Evolutionary conservation across 2,113 vertebrate genomes (phyloP).

Genomic region (Craseonycteris thonglongyai): DNA sequence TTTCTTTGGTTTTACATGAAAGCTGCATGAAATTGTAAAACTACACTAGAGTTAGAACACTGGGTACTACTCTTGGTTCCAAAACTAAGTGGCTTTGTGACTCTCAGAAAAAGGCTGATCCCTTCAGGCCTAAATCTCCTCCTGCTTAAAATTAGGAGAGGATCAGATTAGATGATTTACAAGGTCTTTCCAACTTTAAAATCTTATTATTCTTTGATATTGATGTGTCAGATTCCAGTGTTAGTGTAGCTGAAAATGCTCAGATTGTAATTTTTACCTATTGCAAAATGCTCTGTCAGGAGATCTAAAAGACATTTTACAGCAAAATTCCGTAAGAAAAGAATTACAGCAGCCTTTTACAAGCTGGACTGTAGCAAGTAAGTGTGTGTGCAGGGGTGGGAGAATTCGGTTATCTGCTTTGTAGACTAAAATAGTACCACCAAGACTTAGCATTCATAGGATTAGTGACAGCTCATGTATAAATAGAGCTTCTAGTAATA

Average conservation of each 20-base stretch:
- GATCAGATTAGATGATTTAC: background rate
- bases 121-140: background rate
- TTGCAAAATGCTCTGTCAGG: background rate
- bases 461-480: background rate
- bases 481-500: background rate
- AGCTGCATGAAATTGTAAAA: background rate
- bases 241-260: background rate
- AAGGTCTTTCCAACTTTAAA: slow-evolving; percentile 6
- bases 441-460: background rate
- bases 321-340: background rate
- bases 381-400: background rate
- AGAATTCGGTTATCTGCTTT: background rate
- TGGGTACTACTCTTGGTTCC: background rate
- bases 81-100: background rate
- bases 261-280: background rate
- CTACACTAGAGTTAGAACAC: background rate
- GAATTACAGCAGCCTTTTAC: background rate
- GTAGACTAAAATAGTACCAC: background rate
- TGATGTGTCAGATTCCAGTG: background rate
- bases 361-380: background rate
- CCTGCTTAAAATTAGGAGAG: background rate
- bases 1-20: background rate
- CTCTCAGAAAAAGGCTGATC: background rate
- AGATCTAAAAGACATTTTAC: background rate
- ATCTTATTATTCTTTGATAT: background rate